phyloP scores from a whole-genome alignment of 2,113 vertebrate genomes.

The Myrmecophaga tridactyla region DNA sequence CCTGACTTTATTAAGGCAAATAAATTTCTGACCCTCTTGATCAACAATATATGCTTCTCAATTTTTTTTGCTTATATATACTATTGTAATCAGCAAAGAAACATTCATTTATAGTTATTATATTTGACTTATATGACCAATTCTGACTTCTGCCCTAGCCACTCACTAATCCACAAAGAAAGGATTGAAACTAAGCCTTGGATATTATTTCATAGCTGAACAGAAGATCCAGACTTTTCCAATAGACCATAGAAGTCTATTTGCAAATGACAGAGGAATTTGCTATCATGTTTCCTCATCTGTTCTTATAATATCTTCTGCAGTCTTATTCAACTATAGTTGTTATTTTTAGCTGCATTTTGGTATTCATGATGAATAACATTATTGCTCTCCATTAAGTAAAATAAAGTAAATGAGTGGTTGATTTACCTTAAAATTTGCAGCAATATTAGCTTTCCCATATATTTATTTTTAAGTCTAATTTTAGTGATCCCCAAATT shows the following conservation, averaged over 20 bases:
- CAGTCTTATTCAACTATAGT: slow-evolving; percentile 52
- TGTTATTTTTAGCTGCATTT: slow-evolving; percentile 68
- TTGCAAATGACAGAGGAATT: slow-evolving; percentile 28
- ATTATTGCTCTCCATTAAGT: not conserved
- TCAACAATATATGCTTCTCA: not conserved
- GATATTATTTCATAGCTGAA: not conserved
- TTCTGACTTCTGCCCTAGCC: not conserved
- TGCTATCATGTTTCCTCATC: slow-evolving; percentile 65
- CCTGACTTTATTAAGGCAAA: not conserved
- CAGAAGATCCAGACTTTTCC: slow-evolving; percentile 55
- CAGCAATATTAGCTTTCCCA: not conserved
- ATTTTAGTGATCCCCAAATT: slow-evolving; percentile 4
- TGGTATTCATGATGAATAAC: slow-evolving; percentile 52
- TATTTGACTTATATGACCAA: not conserved
- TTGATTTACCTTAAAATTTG: not conserved
- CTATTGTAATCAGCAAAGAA: not conserved
- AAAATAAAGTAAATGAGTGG: not conserved
- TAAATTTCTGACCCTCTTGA: not conserved
- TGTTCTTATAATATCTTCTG: slow-evolving; percentile 68
- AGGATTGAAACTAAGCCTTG: not conserved
- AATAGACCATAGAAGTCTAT: not conserved
- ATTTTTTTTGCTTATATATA: not conserved
- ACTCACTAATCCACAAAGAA: not conserved
- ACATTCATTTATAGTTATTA: not conserved
- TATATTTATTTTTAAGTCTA: not conserved